Base-by-base conservation (phyloP, 2,888 invertebrate species). In the Cheilosia urbana region DNA sequence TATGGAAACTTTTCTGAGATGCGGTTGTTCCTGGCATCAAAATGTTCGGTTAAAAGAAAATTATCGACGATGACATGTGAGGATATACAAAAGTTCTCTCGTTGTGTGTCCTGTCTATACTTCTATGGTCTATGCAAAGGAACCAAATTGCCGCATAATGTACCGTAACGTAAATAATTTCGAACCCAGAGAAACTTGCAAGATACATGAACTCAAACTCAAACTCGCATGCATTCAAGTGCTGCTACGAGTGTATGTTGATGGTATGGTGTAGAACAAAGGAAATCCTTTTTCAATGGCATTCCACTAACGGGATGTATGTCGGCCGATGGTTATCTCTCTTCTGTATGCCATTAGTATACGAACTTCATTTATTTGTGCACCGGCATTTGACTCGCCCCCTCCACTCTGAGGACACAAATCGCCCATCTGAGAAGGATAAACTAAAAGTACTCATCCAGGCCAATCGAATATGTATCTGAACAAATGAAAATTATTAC, bases 61-160 rank as follows among this genome's bases (percentile, higher is more conserved):
- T 81, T 85, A 85, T 85, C 85, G 81, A 81, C 76, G 81, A 85
- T 85, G 85, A 85, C 85, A 81, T 81, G 85, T 77, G 81, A 81
- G 85, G 76, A 81, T 81, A 85, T 55, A 66, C 62, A 75, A 68
- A 75, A 83, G 72, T 55, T 68, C 34, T 17, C 24, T 13, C 47
- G 3, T 17, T 19, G 17, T 49, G 19, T 45, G 30, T 65, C 47
- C 40, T 53, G 24, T 15, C 30, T 55, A 63, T 47, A 37, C 13
- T 13, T 13, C 37, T 37, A 37, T 37, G 11, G 11, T 34, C 34
- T 34, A 37, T 37, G 13, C 37, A 37, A 37, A 51, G 60, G 47
- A 45, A 66, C 47, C 13, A 49, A 75, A 75, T 27, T 24, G 45
- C 51, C 53, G 66, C 51, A 79, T 55, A 37, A 53, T 55, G 47